These are phyloP conservation scores for Phalacrocorax aristotelis DNA, from an alignment of 2,113 vertebrate species.

Conservation along the genomic window DNA sequence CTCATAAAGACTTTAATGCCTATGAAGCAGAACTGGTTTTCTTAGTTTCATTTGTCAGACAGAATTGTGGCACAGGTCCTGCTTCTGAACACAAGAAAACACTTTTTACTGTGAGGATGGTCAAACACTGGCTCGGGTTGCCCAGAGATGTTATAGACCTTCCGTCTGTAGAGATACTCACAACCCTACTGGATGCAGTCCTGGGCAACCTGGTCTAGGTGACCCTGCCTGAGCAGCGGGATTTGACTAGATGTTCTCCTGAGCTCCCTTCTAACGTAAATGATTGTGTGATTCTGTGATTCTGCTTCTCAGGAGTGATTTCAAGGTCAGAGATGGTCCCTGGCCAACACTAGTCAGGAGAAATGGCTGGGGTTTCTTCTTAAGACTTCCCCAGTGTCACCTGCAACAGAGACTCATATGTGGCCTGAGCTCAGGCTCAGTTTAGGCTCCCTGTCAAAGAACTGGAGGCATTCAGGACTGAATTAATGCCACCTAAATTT, in stretches of 20 bases:
- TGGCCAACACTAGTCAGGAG: neutral
- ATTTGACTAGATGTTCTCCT: neutral
- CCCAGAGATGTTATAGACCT: neutral
- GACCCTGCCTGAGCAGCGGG: neutral
- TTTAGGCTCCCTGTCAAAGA: neutral
- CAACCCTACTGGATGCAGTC: neutral
- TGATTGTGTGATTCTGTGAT: neutral
- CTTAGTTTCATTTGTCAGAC: neutral
- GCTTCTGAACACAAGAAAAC: neutral
- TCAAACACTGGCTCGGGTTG: neutral
- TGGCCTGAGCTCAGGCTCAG: neutral
- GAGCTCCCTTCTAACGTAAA: neutral
- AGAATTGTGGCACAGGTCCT: neutral
- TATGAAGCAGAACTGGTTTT: neutral
- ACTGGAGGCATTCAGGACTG: neutral
- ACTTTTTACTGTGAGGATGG: neutral
- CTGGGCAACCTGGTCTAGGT: neutral
- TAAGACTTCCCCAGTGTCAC: neutral
- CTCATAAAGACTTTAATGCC: neutral
- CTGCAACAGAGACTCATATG: neutral
- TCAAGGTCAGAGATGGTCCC: neutral
- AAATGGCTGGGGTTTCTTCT: neutral
- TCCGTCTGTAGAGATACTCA: neutral
- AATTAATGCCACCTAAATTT: neutral
- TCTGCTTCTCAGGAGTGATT: neutral